phyloP scores from a whole-genome alignment of 2,888 invertebrate genomes.

The Mesopsocus fuscifrons region DNA sequence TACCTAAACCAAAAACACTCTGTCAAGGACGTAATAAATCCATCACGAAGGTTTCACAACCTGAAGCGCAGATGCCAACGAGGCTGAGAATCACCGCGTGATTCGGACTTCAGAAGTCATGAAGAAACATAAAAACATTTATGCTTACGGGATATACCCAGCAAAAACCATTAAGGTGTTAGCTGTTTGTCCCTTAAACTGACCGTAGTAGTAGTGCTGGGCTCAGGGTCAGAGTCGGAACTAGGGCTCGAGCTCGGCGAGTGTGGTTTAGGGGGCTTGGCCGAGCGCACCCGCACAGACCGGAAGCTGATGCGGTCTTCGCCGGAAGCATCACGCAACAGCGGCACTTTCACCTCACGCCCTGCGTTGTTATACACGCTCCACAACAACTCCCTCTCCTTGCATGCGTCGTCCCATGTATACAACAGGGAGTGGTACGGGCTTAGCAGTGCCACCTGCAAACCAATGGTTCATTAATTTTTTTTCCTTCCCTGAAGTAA shows the following conservation, averaged over 20 bases:
- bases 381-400: constrained; percentile 53
- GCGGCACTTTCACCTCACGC: constrained; percentile 34
- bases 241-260: background rate
- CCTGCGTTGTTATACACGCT: constrained; percentile 64
- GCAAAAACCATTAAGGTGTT: too few species aligned
- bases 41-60: too few species aligned
- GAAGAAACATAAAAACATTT: too few species aligned
- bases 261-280: background rate
- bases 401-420: constrained; percentile 71
- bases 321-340: constrained; percentile 30
- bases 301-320: constrained; percentile 55
- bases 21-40: too few species aligned
- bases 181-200: too few species aligned
- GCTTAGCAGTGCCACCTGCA: constrained; percentile 49
- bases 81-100: too few species aligned
- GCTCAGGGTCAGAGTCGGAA: background rate
- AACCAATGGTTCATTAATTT: background rate
- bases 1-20: too few species aligned
- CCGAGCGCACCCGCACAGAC: constrained; percentile 37
- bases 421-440: constrained; percentile 58
- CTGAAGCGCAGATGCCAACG: too few species aligned
- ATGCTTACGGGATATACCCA: too few species aligned
- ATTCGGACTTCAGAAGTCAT: too few species aligned
- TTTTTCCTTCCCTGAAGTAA: too few species aligned
- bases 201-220: background rate